Conservation (phyloP, 2,888 invertebrate species). For the Julus scanicus region DNA sequence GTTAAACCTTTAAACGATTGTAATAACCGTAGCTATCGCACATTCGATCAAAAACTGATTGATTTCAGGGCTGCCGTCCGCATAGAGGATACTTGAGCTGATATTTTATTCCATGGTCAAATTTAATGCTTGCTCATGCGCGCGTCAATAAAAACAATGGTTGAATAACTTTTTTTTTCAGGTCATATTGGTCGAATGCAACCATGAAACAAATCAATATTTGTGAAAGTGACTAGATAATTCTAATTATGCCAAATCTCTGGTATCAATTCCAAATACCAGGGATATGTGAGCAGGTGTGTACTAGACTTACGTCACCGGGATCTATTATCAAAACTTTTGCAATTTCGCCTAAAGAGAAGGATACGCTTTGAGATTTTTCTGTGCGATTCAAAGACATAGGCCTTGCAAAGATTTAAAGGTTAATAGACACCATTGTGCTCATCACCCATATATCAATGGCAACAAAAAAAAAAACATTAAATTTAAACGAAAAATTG, state of each 20-base stretch:
- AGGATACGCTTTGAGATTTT: not conserved
- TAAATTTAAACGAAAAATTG: not conserved
- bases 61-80: not conserved
- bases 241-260: not conserved
- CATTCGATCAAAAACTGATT: not conserved
- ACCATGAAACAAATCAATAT: not conserved
- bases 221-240: slow-evolving; percentile 1
- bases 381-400: not conserved
- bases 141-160: not conserved
- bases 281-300: not conserved
- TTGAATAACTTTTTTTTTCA: not conserved
- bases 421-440: not conserved
- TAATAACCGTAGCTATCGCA: not conserved
- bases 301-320: not conserved
- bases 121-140: not conserved
- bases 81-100: too few species aligned
- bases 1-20: not conserved
- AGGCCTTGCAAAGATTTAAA: not conserved
- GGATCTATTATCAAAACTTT: not conserved
- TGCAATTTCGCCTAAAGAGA: not conserved
- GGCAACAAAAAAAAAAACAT: not conserved
- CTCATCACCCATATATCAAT: not conserved
- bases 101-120: too few species aligned
- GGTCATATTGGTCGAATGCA: not conserved
- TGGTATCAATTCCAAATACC: not conserved